Evolutionary conservation across 2,888 invertebrate species (phyloP).

Genomic region (Pantelozetes paolii): DNA sequence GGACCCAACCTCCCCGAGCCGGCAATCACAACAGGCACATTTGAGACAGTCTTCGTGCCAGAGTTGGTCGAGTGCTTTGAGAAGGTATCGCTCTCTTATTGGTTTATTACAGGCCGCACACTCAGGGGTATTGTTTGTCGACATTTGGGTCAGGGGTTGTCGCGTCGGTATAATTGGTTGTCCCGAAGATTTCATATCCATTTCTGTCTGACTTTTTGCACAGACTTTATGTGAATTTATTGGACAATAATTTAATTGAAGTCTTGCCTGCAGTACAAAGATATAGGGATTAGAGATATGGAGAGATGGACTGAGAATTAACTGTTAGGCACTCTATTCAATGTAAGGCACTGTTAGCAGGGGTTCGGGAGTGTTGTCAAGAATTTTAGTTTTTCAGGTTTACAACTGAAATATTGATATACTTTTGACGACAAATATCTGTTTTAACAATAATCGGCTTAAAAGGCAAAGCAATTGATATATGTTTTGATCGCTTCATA

Average conservation of each 20-base stretch:
- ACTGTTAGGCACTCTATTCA: neutral
- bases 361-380: neutral
- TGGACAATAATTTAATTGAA: neutral
- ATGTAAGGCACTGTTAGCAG: neutral
- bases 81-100: conserved; percentile 59
- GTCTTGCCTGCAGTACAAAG: conserved; percentile 25
- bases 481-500: neutral
- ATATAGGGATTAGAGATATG: conserved; percentile 9
- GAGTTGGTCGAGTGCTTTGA: conserved; percentile 79
- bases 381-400: conserved; percentile 13
- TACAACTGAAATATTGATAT: neutral
- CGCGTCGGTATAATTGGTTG: conserved; percentile 3
- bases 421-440: conserved; percentile 1
- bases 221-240: conserved; percentile 10
- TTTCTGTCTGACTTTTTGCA: neutral
- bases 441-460: conserved; percentile 17
- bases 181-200: conserved; percentile 8
- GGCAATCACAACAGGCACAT: conserved; percentile 85
- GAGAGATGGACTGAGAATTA: neutral
- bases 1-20: conserved; percentile 84
- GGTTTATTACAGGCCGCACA: conserved; percentile 48
- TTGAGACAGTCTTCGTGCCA: conserved; percentile 94
- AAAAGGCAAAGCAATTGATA: conserved; percentile 12
- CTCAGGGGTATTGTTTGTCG: conserved; percentile 37
- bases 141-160: neutral